Base-by-base conservation (phyloP, 2,113 vertebrate genomes). In the Corythornis vintsioides region DNA sequence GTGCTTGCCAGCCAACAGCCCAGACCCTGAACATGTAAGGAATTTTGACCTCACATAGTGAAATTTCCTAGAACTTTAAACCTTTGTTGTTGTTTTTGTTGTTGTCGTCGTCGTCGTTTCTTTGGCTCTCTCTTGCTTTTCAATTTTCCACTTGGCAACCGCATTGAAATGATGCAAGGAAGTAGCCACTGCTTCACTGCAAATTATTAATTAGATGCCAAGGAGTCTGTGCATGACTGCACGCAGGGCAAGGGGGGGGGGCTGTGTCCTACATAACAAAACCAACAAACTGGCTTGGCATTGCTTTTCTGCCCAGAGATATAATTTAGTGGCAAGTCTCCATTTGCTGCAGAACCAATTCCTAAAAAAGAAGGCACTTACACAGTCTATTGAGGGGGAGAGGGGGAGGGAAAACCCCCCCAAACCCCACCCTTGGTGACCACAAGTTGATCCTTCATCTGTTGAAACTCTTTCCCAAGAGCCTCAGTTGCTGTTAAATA, bases 161-260 rank as follows among this genome's bases (percentile, higher is more conserved):
- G 0, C 0, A 0, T 57, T 86, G 91, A 93, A 92, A 73, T 96
- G 92, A 94, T 93, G 95, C 95, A 95, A 96, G 86, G 75, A 77
- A 90, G 71, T 70, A 93, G 88, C 77, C 66, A 0, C 89, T 22
- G 43, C 84, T 83, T 72, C 88, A 72, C 84, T 86, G 77, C 84
- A 95, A 92, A 94, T 93, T 94, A 93, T 95, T 96, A 97, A 97
- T 93, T 93, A 92, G 90, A 94, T 97, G 89, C 91, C 92, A 94
- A 78, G 86, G 88, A 93, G 67, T 73, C 84, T 86, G 92, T 93
- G 94, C 94, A 60, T 47, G 87, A 73, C 86, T 83, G 89, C 93
- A 95, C 52, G 28, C 89, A 86, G 92, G 75, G 77, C 86, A 60
- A 75, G 90, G 50, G 48, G 90, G 90, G 33, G 79, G 86, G 67